Base-by-base conservation (phyloP, 2,113 vertebrate genomes). In the Phyllostomus hastatus region DNA sequence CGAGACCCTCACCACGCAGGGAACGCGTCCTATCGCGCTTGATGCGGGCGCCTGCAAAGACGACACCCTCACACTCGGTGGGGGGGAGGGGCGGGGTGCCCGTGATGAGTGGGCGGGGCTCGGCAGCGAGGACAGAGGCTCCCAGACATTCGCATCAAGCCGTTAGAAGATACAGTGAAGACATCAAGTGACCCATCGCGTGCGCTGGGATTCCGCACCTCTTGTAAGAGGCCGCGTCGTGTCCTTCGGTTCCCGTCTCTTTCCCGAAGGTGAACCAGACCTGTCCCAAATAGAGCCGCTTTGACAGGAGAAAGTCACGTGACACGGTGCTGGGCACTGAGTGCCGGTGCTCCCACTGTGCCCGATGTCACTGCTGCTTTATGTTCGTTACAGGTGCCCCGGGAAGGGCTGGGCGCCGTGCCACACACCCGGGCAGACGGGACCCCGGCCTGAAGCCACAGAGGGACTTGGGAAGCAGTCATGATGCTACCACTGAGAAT, bases 181-280 rank as follows among this genome's bases (percentile, higher is more conserved):
- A 31, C 10, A 0, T 0, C 11, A 26, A 6, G 35, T 10, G 20
- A 14, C 4, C 28, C 31, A 0, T 8, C 0, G 9, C 11, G 6
- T 5, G 26, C 50, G 4, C 0, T 33, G 43, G 38, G 67, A 46
- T 52, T 69, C 43, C 24, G 22, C 22, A 3, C 0, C 14, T 4
- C 48, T 11, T 31, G 31, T 7, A 24, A n/a, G 59, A 4, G 5
- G 35, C 26, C 1, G 67, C 0, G 0, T 54, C 16, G 0, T 22
- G 19, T 33, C 28, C 38, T 80, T 85, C 26, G 17, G 38, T 66
- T 43, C 12, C 20, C 33, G 14, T 20, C 7, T 33, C 31, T 33
- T 83, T 46, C 76, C 43, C 46, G 70, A 41, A 31, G 19, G 35
- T 31, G 33, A 84, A 50, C n/a, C n/a, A 35, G n/a, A 35, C 28